Evolutionary conservation across 1,140 invertebrate species (phyloP).

Genomic region (Zophobas atratus): DNA sequence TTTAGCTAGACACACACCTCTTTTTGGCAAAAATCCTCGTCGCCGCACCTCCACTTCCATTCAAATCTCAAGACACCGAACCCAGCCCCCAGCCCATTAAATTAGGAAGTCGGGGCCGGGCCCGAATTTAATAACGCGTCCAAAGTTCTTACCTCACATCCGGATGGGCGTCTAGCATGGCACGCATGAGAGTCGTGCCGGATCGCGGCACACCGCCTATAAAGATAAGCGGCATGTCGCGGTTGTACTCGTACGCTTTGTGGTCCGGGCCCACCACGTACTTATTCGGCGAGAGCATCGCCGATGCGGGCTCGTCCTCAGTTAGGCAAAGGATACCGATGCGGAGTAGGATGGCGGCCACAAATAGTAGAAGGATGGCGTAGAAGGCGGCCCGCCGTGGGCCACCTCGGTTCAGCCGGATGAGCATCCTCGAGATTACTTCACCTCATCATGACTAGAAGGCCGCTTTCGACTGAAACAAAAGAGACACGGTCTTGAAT

Average conservation of each 20-base stretch:
- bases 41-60: no score
- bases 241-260: conserved; percentile 81
- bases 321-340: conserved; percentile 55
- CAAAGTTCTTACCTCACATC: conserved; percentile 81
- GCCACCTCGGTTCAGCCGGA: conserved; percentile 53
- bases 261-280: conserved; percentile 76
- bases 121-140: background rate
- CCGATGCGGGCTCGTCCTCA: conserved; percentile 36
- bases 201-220: conserved; percentile 97
- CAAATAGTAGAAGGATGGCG: conserved; percentile 52
- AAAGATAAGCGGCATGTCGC: conserved; percentile 95
- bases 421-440: conserved; percentile 49
- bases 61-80: no score
- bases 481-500: conserved; percentile 2
- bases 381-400: conserved; percentile 53
- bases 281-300: conserved; percentile 68
- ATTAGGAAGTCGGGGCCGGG: background rate
- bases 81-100: background rate
- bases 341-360: conserved; percentile 55
- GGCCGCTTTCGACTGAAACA: conserved; percentile 25
- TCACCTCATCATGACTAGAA: conserved; percentile 41
- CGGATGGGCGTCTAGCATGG: conserved; percentile 99
- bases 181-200: conserved; percentile 97
- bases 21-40: no score
- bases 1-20: no score